These are phyloP conservation scores for Dinocampus coccinellae DNA, from an alignment of 2,888 invertebrate species.

Conservation along the genomic window DNA sequence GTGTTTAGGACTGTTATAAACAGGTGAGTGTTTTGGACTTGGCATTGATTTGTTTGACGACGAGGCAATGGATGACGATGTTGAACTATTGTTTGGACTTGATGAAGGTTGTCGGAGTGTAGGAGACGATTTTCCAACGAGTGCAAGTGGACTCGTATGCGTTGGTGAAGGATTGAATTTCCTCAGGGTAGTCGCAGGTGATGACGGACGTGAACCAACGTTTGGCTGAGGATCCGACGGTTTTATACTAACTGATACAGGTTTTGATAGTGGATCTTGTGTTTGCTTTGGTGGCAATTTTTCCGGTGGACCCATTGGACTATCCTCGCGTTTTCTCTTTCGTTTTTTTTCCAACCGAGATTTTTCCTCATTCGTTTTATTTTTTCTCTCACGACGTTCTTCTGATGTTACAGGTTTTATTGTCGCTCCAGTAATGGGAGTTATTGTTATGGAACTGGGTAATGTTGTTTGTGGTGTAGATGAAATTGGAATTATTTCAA, in stretches of 20 bases:
- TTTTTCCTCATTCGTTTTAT: constrained; percentile 67
- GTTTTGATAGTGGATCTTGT: constrained; percentile 77
- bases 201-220: constrained; percentile 73
- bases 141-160: constrained; percentile 75
- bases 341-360: constrained; percentile 76
- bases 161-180: constrained; percentile 83
- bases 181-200: constrained; percentile 77
- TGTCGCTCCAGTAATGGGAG: constrained; percentile 77
- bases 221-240: constrained; percentile 75
- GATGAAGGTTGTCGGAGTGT: constrained; percentile 51
- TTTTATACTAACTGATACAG: constrained; percentile 82
- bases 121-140: constrained; percentile 75
- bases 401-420: constrained; percentile 69
- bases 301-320: constrained; percentile 83
- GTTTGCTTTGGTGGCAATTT: constrained; percentile 80
- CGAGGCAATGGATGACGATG: constrained; percentile 70
- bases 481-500: constrained; percentile 87
- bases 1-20: constrained; percentile 82
- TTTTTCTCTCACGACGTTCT: constrained; percentile 69
- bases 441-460: constrained; percentile 88
- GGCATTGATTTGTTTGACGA: constrained; percentile 72
- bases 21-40: constrained; percentile 84
- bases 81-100: constrained; percentile 70
- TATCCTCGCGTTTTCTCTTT: constrained; percentile 83
- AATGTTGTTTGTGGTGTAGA: constrained; percentile 76